A percentile compares a stretch with the other conserved stretches of the same genome.
Evolutionary conservation across 2,888 invertebrate genomes (phyloP).

Genomic region (Polymixis flavicincta): DNA sequence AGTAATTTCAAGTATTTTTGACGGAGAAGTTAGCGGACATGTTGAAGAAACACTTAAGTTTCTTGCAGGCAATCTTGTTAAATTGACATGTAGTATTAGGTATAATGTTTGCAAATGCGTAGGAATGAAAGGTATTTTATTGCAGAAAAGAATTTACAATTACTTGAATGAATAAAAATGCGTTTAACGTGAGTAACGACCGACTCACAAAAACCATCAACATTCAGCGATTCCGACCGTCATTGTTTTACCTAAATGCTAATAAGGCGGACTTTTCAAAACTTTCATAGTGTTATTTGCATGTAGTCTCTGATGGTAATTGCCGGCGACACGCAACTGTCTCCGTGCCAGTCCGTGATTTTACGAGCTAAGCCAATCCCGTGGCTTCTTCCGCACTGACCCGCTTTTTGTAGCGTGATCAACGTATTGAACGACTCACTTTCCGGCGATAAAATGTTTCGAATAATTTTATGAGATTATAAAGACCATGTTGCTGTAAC

Average conservation of each 20-base stretch:
- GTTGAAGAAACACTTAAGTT: not conserved
- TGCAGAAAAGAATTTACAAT: not conserved
- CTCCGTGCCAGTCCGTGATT: conserved; percentile 66
- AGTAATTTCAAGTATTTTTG: conserved; percentile 4
- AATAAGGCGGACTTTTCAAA: conserved; percentile 54
- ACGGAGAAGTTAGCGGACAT: not conserved
- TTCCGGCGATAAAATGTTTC: conserved; percentile 52
- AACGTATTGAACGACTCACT: conserved; percentile 41
- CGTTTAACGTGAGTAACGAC: conserved; percentile 10
- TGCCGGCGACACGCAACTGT: conserved; percentile 63
- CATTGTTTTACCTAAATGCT: conserved; percentile 40
- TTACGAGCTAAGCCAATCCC: conserved; percentile 59
- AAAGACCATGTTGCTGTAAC: not conserved
- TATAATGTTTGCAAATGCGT: not conserved
- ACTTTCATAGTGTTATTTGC: conserved; percentile 68
- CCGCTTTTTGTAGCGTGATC: conserved; percentile 59
- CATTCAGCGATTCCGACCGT: not conserved
- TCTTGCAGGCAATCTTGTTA: not conserved
- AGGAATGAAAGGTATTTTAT: not conserved
- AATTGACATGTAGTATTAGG: not conserved
- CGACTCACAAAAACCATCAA: conserved; percentile 6
- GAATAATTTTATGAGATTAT: conserved; percentile 28
- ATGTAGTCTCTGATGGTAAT: conserved; percentile 59
- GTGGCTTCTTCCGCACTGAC: conserved; percentile 62
- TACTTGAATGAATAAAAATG: conserved; percentile 6